Evolutionary conservation across 2,888 invertebrate genomes (phyloP).

Genomic region (Eupithecia inturbata): DNA sequence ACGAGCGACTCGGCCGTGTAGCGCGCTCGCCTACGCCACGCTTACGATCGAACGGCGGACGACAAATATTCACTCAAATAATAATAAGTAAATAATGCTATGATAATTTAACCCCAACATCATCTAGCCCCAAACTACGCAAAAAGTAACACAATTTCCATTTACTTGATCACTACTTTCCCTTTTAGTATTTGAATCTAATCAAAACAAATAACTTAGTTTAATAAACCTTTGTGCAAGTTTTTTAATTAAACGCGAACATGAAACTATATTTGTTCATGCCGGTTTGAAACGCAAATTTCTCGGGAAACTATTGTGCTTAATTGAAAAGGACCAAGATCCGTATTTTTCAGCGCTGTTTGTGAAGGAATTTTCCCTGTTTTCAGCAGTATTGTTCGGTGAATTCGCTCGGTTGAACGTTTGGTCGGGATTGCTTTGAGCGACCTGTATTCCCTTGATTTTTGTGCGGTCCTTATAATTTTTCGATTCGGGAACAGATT

Average conservation of each 20-base stretch:
- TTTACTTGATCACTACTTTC: neutral
- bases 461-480: slow-evolving; percentile 5
- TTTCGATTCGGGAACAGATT: neutral
- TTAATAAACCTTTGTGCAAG: slow-evolving; percentile 20
- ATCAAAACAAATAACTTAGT: neutral
- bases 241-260: slow-evolving; percentile 37
- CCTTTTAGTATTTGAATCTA: neutral
- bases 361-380: slow-evolving; percentile 14
- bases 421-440: neutral
- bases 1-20: slow-evolving; percentile 68
- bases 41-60: slow-evolving; percentile 12
- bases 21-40: slow-evolving; percentile 53
- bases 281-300: slow-evolving; percentile 36
- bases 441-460: neutral
- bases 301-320: slow-evolving; percentile 36
- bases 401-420: slow-evolving; percentile 24
- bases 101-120: neutral
- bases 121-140: neutral
- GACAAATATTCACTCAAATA: neutral
- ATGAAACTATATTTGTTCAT: slow-evolving; percentile 29
- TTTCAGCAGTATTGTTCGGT: slow-evolving; percentile 31
- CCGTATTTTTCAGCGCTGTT: slow-evolving; percentile 23
- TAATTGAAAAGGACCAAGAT: slow-evolving; percentile 44
- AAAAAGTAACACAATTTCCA: neutral
- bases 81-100: neutral